Percentiles rank a stretch among this genome's conserved stretches.
Evolutionary conservation across 2,888 invertebrate genomes (phyloP).

Genomic region (Fragum fragum): DNA sequence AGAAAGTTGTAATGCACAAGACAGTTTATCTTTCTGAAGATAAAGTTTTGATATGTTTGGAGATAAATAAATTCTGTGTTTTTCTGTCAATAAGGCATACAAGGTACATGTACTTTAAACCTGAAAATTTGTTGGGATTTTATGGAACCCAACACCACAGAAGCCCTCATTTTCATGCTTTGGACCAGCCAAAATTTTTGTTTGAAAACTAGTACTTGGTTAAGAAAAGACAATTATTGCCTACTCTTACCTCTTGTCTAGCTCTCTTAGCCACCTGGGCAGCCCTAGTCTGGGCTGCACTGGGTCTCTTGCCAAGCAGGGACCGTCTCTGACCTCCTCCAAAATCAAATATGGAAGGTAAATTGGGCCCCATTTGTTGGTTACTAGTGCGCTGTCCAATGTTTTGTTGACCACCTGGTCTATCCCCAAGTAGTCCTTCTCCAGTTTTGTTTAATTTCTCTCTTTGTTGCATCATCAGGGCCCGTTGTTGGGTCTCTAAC

Average conservation of each 20-base stretch:
- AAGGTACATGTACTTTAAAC: too few species aligned
- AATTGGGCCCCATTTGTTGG: conserved; percentile 7
- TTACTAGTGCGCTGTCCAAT: conserved; percentile 19
- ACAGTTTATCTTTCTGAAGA: too few species aligned
- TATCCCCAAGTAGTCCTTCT: conserved; percentile 39
- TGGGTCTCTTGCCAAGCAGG: conserved; percentile 41
- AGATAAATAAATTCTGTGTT: too few species aligned
- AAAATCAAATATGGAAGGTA: conserved; percentile 57
- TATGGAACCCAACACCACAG: too few species aligned
- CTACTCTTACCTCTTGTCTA: conserved; percentile 49
- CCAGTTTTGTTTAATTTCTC: conserved; percentile 19
- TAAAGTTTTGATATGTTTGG: too few species aligned
- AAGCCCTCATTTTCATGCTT: too few species aligned
- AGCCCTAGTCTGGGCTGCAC: conserved; percentile 12
- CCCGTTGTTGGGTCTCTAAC: conserved; percentile 26
- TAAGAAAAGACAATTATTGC: too few species aligned
- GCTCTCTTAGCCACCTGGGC: conserved; percentile 43
- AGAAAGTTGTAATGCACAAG: too few species aligned
- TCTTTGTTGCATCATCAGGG: conserved; percentile 29
- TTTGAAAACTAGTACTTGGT: too few species aligned
- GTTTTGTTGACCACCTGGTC: conserved; percentile 14
- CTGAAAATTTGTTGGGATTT: too few species aligned
- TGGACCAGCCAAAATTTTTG: too few species aligned
- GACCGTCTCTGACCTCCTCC: conserved; percentile 21
- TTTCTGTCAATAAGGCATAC: too few species aligned